Evolutionary conservation across 2,888 invertebrate species (phyloP), one percentile per base, ranked within the genome.

Genomic region (Conistra vaccinii): DNA sequence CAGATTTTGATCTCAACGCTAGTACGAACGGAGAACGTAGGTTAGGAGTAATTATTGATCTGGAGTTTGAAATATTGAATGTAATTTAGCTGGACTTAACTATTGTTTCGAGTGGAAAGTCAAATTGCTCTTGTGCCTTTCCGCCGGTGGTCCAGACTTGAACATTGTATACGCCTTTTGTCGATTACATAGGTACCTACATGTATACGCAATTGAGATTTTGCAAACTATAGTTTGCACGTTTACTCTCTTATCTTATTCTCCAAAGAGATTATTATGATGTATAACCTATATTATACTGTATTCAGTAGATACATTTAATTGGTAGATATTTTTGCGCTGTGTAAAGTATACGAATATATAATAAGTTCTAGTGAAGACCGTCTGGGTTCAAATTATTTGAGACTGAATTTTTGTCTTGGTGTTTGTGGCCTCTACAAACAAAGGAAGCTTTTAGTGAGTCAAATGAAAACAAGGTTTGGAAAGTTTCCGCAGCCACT

Each of bases 341-440:
- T 94, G 95, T 95, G 94, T 95, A 93, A 96, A 93, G 95, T 95
- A 95, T 96, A 96, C 95, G 95, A 95, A 91, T 94, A 91, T 92
- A 91, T 91, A 92, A 91, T 92, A 94, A 91, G 90, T 88, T 90
- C 87, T 92, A 91, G 89, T 86, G 82, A 81, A 87, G 92, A 92
- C 92, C 92, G 94, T 91, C 89, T 91, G 92, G 91, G 89, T 81
- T 78, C 72, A 88, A 86, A 86, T 81, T 73, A 84, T 86, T 89
- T 89, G 88, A 90, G 88, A 90, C 89, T 87, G 62, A 78, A 6
- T 69, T 73, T 69, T 73, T 74, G n/a, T 75, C 26, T 71, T 42
- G 51, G 42, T 58, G 42, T 65, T 62, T 65, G 70, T 76, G 67
- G 39, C 58, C 68, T 58, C 58, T 76, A 58, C n/a, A 57, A 65